A percentile compares a stretch with the other conserved stretches of the same genome.
These are phyloP conservation scores for Adelosebastes latens DNA, from an alignment of 2,797 vertebrate genomes.

Conservation along the genomic window DNA sequence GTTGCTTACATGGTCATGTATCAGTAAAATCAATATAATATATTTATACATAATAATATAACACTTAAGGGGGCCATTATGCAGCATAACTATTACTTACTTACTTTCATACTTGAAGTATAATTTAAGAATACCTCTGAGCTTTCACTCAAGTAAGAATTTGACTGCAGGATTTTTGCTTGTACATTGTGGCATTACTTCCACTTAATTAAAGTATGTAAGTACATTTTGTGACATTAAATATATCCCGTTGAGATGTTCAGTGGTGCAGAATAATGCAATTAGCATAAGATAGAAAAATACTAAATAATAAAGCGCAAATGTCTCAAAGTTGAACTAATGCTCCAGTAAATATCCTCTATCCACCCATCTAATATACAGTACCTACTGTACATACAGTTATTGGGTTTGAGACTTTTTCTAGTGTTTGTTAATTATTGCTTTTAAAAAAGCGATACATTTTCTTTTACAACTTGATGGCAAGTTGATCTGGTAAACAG, in stretches of 20 bases:
- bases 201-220: neutral
- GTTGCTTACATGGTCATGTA: neutral
- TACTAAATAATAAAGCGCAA: neutral
- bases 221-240: neutral
- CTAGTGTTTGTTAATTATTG: too few relatives aligned
- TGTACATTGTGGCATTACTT: neutral
- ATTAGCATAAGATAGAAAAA: neutral
- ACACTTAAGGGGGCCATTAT: neutral
- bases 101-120: neutral
- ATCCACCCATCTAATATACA: neutral
- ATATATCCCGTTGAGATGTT: neutral
- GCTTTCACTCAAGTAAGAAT: neutral
- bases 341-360: neutral
- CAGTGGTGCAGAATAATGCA: neutral
- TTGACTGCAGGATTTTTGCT: neutral
- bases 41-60: neutral
- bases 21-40: neutral
- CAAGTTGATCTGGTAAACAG: too few relatives aligned
- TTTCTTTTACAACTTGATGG: too few relatives aligned
- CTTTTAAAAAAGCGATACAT: too few relatives aligned
- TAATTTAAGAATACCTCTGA: fast-evolving
- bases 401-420: too few relatives aligned
- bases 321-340: neutral
- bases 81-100: neutral
- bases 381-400: neutral